These are phyloP conservation scores for Busseola fusca DNA, from an alignment of 2,888 invertebrate genomes.

Conservation along the genomic window DNA sequence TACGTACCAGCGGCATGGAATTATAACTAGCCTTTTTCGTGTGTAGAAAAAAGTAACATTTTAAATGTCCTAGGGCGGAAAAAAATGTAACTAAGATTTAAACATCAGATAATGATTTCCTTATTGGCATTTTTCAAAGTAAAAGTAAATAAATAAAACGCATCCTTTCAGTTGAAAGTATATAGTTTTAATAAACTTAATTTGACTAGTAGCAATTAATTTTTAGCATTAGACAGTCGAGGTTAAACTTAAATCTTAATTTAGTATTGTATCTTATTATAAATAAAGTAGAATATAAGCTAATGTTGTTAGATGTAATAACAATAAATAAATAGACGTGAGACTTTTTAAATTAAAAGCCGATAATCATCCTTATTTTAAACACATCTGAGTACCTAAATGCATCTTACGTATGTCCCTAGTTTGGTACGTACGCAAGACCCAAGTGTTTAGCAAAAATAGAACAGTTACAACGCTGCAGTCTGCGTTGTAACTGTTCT, in stretches of 20 bases:
- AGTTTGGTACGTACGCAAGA: no score
- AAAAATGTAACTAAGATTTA: background rate
- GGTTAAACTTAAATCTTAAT: constrained; percentile 12
- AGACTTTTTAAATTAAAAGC: background rate
- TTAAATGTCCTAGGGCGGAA: background rate
- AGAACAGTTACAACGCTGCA: no score
- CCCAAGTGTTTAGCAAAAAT: no score
- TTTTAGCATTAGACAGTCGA: constrained; percentile 22
- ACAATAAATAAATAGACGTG: background rate
- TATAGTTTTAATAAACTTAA: constrained; percentile 21
- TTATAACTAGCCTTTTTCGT: background rate
- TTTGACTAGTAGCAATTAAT: constrained; percentile 45
- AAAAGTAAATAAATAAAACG: background rate
- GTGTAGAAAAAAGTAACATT: background rate
- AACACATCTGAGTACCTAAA: background rate
- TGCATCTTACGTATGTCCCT: background rate
- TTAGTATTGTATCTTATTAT: constrained; percentile 7
- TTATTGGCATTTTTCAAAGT: background rate
- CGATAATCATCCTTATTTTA: background rate
- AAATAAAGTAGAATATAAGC: background rate
- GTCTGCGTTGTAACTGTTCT: background rate
- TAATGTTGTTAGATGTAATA: background rate
- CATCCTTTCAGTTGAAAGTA: background rate
- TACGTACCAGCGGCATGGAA: no score
- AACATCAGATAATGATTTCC: background rate